Base-by-base conservation (phyloP, 2,797 vertebrate species). In the Antennarius maculatus region DNA sequence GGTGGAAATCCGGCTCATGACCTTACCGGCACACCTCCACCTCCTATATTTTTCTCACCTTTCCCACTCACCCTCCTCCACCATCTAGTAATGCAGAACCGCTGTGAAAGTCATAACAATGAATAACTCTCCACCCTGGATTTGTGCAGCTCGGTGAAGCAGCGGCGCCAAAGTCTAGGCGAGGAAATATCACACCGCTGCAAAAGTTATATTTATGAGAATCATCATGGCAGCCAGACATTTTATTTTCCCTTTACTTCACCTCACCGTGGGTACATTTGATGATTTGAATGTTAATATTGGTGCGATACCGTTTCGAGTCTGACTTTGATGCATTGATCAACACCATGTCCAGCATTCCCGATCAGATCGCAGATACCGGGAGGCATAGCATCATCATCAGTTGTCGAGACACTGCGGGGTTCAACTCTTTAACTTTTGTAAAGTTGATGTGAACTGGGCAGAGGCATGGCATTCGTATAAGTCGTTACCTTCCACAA, bases 81-180 rank as follows among this genome's bases (percentile, higher is more conserved):
- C 29, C 47, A 29, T 57, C 68, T 58, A 54, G 70, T 78, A 61
- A 79, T 77, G 43, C 57, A 49, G n/a, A 76, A 54, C 39, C 43
- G 16, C 60, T 10, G 68, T 76, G 52, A 79, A 73, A 77, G 69
- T 73, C 54, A 56, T 50, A 53, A 65, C 51, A 77, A 71, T 82
- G 66, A 71, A 53, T 65, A 66, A 52, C 43, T 70, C 57, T 28
- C 34, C 45, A 16, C 27, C 59, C 17, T 49, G 48, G 54, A 66
- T 81, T 81, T 51, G 74, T 50, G 59, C 42, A 28, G 49, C 53
- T 63, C 68, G 23, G 13, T 54, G 63, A 61, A 79, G 64, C 64
- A 41, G 27, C 56, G 2, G 59, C 17, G 61, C 68, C 58, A 46
- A 45, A 66, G 67, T 31, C 51, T 17, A 41, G 52, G 46, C 31